Base-by-base conservation (phyloP, 92 coral and sea anemone genomes). In the Paramuricea clavata region DNA sequence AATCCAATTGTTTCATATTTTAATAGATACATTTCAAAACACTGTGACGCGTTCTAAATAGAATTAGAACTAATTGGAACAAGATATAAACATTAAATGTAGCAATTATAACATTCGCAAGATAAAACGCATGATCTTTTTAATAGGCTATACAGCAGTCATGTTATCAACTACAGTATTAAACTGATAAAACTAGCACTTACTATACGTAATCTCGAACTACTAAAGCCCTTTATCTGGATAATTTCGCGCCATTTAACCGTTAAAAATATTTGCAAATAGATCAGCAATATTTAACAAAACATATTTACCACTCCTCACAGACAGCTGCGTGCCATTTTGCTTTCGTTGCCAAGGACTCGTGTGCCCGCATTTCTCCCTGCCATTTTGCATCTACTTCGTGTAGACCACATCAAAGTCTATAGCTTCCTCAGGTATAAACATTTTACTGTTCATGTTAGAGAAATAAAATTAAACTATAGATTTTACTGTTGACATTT, bases 341-440 rank as follows among this genome's bases (percentile, higher is more conserved):
- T 54, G 25, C 26, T 54, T 54, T 54, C 25, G 62, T 54, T 54
- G 62, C 11, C 62, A 54, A 54, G 62, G 62, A 54, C 62, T 54
- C 62, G 19, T 21, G 62, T 23, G 62, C 23, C 62, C 26, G 2
- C 26, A 54, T 1, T 54, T 21, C 26, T 54, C 17, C 0, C 62
- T 54, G 62, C 62, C 62, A 54, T 10, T 8, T 54, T 39, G 44
- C 4, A 10, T 4, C 4, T 39, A 39, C 44, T 39, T 39, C 44
- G 10, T 39, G 44, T 39, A 4, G 44, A 39, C 44, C 4, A 39
- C n/a, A n/a, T n/a, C n/a, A n/a, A n/a, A n/a, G n/a, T n/a, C n/a
- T n/a, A n/a, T n/a, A n/a, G n/a, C n/a, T n/a, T n/a, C n/a, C n/a
- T n/a, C n/a, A 39, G 5, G 10, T 10, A 39, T 39, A 10, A 4